phyloP scores from a whole-genome alignment of 2,113 vertebrate genomes.

The Chrysochloris asiatica region DNA sequence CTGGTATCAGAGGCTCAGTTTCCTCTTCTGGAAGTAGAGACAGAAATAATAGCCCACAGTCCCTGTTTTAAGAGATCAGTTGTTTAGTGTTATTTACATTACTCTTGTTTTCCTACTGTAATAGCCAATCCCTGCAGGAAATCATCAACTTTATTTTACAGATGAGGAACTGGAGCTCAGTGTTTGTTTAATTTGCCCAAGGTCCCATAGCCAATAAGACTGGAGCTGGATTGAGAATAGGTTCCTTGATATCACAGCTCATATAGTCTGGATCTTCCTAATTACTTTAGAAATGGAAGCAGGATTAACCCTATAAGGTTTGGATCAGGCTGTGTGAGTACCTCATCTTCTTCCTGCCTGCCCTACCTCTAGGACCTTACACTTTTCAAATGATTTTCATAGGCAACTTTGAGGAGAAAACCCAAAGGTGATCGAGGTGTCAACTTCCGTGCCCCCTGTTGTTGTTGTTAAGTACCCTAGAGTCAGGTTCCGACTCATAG shows the following conservation, averaged over 20 bases:
- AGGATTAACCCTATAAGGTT: background rate
- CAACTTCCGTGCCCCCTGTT: background rate
- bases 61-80: background rate
- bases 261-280: background rate
- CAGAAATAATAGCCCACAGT: background rate
- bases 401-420: background rate
- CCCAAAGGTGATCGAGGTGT: background rate
- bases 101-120: background rate
- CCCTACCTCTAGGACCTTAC: background rate
- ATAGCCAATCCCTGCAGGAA: background rate
- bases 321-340: background rate
- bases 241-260: background rate
- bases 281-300: background rate
- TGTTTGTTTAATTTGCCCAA: background rate
- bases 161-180: background rate
- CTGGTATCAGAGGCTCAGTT: background rate
- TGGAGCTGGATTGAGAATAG: background rate
- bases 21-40: background rate
- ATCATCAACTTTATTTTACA: background rate
- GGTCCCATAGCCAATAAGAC: background rate
- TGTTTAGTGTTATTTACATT: background rate
- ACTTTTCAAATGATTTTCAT: constrained; percentile 33
- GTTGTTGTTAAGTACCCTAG: too few relatives aligned
- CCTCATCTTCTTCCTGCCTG: background rate
- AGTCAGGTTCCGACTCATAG: too few relatives aligned